These are phyloP conservation scores for Xiphophorus hellerii DNA, from an alignment of 2,113 vertebrate genomes.

Conservation along the genomic window DNA sequence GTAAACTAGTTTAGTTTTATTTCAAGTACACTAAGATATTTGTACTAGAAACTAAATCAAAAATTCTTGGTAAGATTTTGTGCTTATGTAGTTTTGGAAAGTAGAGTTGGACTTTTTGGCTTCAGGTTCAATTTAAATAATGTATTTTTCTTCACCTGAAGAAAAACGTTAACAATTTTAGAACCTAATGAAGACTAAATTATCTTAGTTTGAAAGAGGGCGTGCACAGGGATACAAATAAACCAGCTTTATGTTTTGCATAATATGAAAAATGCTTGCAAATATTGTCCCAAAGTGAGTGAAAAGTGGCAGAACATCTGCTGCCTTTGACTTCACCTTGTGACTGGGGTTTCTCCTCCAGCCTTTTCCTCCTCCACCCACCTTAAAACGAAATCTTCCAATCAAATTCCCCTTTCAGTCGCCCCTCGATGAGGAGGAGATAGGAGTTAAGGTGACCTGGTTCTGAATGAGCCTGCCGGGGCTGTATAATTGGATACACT, in stretches of 20 bases:
- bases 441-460: constrained; percentile 66
- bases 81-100: background rate
- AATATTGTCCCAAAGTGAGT: background rate
- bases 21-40: no score
- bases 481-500: constrained; percentile 60
- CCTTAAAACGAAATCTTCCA: constrained; percentile 26
- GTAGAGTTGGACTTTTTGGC: background rate
- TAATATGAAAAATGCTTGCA: background rate
- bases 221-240: background rate
- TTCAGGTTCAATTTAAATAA: background rate
- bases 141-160: background rate
- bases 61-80: no score
- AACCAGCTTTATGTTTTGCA: background rate
- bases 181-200: background rate
- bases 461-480: constrained; percentile 38
- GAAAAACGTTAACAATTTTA: background rate
- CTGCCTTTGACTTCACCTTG: constrained; percentile 31
- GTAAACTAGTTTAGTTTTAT: no score
- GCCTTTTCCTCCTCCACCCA: background rate
- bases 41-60: no score
- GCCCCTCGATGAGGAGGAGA: constrained; percentile 39
- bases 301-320: constrained; percentile 30
- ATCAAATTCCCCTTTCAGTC: constrained; percentile 54
- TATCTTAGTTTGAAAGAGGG: background rate
- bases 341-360: background rate